Conservation (phyloP, 2,113 vertebrate genomes). For the Pachypanchax playfairii region DNA sequence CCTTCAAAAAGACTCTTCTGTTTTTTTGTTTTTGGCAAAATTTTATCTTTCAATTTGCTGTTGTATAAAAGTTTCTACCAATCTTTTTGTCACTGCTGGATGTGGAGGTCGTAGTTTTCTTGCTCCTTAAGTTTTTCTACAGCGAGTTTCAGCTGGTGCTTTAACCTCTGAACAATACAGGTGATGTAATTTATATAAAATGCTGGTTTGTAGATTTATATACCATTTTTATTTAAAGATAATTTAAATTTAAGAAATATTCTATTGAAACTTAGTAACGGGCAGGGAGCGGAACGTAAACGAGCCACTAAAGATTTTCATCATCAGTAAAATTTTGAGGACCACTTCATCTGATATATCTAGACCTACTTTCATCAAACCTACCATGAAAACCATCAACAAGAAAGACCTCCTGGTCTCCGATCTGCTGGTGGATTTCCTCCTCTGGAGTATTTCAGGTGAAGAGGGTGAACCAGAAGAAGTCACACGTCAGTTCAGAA, state of each 20-base stretch:
- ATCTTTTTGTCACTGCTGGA: conserved; percentile 62
- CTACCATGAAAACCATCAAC: background rate
- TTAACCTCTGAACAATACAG: conserved; percentile 45
- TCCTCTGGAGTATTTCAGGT: background rate
- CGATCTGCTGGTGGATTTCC: conserved; percentile 20
- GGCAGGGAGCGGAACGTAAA: conserved; percentile 37
- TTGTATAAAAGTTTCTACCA: conserved; percentile 61
- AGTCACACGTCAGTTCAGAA: conserved; percentile 1
- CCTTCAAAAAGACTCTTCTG: conserved; percentile 35
- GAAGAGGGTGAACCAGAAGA: background rate
- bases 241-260: conserved; percentile 14
- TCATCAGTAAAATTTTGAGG: background rate
- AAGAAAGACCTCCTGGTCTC: background rate
- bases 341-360: conserved; percentile 6
- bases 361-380: background rate
- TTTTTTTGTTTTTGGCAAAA: conserved; percentile 25
- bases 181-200: conserved; percentile 63
- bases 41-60: conserved; percentile 50
- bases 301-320: conserved; percentile 17
- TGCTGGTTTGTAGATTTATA: conserved; percentile 71
- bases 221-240: conserved; percentile 66
- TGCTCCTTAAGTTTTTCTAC: conserved; percentile 66
- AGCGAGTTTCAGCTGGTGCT: conserved; percentile 41
- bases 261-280: conserved; percentile 35
- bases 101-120: conserved; percentile 34